Base-by-base conservation (phyloP, 2,888 invertebrate species). In the Chrysolina americana region DNA sequence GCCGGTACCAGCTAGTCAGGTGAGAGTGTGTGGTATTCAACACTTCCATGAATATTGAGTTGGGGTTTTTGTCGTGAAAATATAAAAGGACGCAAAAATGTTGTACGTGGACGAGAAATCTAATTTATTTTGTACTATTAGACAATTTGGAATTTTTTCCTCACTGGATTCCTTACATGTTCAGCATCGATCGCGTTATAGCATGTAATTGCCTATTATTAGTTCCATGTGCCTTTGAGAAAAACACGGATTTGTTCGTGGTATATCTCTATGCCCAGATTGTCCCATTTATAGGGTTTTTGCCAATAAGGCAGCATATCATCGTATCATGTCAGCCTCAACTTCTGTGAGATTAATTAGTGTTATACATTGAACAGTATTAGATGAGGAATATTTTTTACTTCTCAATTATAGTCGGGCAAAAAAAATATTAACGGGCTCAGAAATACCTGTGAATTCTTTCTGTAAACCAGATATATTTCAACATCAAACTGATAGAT, bases 201-300 rank as follows among this genome's bases (percentile, higher is more conserved):
- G 53, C 73, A 73, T 73, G 70, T 73, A 73, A 73, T 73, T 73
- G 70, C 65, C 69, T 73, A 73, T 73, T 73, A 73, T 73, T 73
- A 65, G 48, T 65, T 47, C 64, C 70, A 73, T 73, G 70, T 65
- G 50, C 41, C 70, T 70, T 73, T 69, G 47, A 56, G 48, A 73
- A 70, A 66, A 69, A 70, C 53, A 0, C 11, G 19, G 21, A 53
- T 53, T 53, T 15, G 53, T 53, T 53, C 53, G 13, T 53, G 23
- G 21, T 23, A 13, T 23, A 53, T 4, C 53, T 53, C 53, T 53
- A 53, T 53, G 19, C 11, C 11, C 21, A 13, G 21, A 23, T 13
- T 21, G 53, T 53, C 53, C 53, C 53, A 15, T 53, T 23, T 23
- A 53, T 53, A 19, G 23, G 5, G 11, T 53, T 53, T 53, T 53